A percentile compares a stretch with the other conserved stretches of the same genome.
Evolutionary conservation across 2,888 invertebrate genomes (phyloP).

Genomic region (Yponomeuta plumbellus): DNA sequence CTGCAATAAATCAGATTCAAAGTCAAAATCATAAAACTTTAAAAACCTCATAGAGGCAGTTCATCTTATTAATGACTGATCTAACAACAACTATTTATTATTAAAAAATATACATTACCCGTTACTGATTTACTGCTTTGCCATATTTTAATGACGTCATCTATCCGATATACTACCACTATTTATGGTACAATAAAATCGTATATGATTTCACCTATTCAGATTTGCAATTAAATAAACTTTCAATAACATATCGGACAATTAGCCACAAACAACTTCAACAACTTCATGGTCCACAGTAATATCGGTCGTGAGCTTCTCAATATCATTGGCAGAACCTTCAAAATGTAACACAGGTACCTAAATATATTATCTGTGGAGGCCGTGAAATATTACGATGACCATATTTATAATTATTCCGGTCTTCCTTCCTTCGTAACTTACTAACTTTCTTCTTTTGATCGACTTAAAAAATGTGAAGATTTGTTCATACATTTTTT

Average conservation of each 20-base stretch:
- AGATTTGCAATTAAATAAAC: not conserved
- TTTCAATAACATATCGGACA: not conserved
- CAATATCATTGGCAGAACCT: not conserved
- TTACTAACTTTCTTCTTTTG: no score
- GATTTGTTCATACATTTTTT: no score
- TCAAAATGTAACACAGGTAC: not conserved
- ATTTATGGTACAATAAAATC: not conserved
- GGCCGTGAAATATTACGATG: no score
- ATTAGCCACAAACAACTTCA: not conserved
- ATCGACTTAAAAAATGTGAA: no score
- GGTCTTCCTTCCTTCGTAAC: no score
- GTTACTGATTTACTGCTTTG: not conserved
- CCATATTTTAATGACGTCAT: not conserved
- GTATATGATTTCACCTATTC: not conserved
- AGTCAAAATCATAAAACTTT: not conserved
- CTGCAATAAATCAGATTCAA: not conserved
- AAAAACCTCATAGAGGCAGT: not conserved
- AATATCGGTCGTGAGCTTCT: not conserved
- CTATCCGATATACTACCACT: not conserved
- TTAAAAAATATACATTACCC: not conserved
- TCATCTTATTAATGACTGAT: not conserved
- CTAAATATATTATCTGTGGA: not conserved
- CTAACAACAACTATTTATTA: not conserved
- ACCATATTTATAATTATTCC: no score
- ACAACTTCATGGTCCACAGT: not conserved